Evolutionary conservation across 2,113 vertebrate species (phyloP).

Genomic region (Morphnarchus princeps): DNA sequence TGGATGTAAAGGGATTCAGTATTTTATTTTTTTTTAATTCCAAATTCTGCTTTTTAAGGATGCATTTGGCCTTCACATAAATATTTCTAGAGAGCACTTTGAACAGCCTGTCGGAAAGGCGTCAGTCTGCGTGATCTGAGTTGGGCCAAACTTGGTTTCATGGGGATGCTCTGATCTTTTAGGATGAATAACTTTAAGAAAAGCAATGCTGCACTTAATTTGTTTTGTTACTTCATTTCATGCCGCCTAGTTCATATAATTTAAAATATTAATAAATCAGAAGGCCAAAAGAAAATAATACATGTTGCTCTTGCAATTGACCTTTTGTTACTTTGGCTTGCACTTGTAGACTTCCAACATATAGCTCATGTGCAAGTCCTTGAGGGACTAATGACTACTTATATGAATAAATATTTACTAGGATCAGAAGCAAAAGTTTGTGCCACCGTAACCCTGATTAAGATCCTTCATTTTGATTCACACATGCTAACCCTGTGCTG

Average conservation of each 20-base stretch:
- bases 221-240: background rate
- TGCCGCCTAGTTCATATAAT: background rate
- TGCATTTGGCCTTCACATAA: background rate
- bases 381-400: background rate
- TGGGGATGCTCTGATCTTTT: background rate
- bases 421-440: background rate
- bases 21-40: background rate
- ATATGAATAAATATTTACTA: background rate
- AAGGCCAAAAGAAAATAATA: background rate
- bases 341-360: background rate
- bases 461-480: background rate
- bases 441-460: background rate
- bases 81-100: background rate
- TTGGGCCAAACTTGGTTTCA: background rate
- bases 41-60: background rate
- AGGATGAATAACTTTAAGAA: background rate
- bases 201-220: background rate
- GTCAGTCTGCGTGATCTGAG: fast-evolving
- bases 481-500: background rate
- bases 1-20: background rate
- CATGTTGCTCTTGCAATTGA: background rate
- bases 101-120: background rate
- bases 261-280: background rate
- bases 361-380: background rate
- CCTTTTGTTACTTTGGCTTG: background rate